These are phyloP conservation scores for Hapalemur alaotrensis DNA, from an alignment of 2,797 vertebrate species.

Conservation along the genomic window DNA sequence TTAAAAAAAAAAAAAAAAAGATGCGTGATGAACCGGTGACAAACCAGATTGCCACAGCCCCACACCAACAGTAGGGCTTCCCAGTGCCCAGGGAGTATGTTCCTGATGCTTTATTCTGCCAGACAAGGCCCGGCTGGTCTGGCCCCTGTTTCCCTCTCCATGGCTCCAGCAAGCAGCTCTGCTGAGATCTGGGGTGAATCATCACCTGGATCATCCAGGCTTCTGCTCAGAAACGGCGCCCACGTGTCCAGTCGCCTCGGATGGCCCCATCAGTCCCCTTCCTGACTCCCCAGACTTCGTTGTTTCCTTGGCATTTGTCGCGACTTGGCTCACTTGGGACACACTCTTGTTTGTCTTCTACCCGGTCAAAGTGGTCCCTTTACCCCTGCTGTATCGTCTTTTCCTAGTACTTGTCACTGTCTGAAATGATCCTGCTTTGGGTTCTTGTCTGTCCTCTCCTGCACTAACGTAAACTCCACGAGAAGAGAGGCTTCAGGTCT, in stretches of 20 bases:
- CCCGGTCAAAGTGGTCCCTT: background rate
- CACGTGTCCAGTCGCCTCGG: rapidly evolving
- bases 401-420: too few species aligned
- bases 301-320: rapidly evolving
- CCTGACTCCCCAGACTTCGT: background rate
- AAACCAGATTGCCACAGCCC: background rate
- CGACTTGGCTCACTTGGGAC: background rate
- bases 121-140: background rate
- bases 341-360: rapidly evolving
- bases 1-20: background rate
- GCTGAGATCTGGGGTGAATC: background rate
- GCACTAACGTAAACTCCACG: too few species aligned
- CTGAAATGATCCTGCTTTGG: background rate
- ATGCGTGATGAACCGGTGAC: background rate
- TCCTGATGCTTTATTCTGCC: background rate
- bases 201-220: background rate
- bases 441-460: background rate
- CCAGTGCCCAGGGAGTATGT: rapidly evolving
- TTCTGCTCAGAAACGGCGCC: background rate
- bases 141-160: background rate
- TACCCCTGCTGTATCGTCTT: background rate
- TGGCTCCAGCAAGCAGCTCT: background rate
- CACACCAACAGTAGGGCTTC: rapidly evolving
- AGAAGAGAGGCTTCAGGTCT: background rate
- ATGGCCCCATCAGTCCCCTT: rapidly evolving